Evolutionary conservation across 2,888 invertebrate species (phyloP), one percentile per base, ranked within the genome.

Genomic region (Athalia circularis): DNA sequence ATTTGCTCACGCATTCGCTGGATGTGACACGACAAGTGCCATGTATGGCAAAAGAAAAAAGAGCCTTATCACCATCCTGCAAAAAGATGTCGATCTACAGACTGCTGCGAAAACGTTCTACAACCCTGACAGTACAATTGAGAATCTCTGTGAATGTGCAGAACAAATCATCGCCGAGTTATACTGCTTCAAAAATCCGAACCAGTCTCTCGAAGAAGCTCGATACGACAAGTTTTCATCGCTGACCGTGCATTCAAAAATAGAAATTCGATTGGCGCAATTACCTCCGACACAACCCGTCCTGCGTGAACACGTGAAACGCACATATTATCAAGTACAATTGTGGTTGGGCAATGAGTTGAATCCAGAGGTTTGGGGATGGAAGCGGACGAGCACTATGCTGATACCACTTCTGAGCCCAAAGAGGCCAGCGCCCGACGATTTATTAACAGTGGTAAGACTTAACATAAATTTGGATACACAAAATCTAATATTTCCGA

Each of bases 351-450:
- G 80, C 4, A 82, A 80, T 15, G 67, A 80, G 43, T 61, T 82
- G 65, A 70, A 82, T 47, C 78, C 82, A 67, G 77, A 74, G 57
- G 61, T 81, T 61, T 83, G 83, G 79, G 81, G 80, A 8, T 83
- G 83, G 82, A 79, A 78, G 78, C 61, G 79, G 50, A 77, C 75
- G 47, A 15, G 77, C 43, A 72, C 79, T 6, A 79, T 80, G 78
- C 15, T 83, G 48, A 13, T 77, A 7, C 82, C 82, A 43, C 45
- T 82, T n/a, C 78, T 80, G 79, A 81, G 74, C 11, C 29, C 77
- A 5, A 54, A 79, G n/a, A n/a, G 7, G 62, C 29, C 77, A 67
- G 80, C 78, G 6, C 70, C 70, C 7, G 43, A 15, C 7, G 47
- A 65, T 43, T n/a, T 65, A n/a, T n/a, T n/a, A n/a, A n/a, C n/a